Evolutionary conservation across 2,797 vertebrate genomes (phyloP), one percentile per base, ranked within the genome.

Genomic region (Oreonectes daqikongensis): DNA sequence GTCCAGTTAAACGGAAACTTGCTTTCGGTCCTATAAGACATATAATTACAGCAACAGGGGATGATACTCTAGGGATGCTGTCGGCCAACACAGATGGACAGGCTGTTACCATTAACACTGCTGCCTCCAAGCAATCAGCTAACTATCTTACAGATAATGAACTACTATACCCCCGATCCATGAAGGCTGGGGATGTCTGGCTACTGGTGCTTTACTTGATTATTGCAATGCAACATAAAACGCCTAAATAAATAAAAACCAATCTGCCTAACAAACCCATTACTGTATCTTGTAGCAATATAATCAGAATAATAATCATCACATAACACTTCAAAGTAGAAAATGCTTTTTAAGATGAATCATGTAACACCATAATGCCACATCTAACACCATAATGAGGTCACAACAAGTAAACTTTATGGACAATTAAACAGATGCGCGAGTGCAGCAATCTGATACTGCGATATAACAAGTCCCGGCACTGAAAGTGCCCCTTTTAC

Each of bases 61-160:
- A 61, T 3, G 32, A 38, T 20, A 61, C 59, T 61, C 59, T 11
- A 18, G 59, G 32, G 59, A 61, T 61, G 59, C 30, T 35, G 30
- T 38, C 30, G 32, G 30, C 59, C 55, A 26, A 55, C 65, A 76
- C 74, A 76, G 74, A 76, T 60, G 74, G 74, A 60, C 15, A 38
- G 46, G 65, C 74, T 61, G 42, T 69, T 60, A 24, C 74, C 74
- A 76, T 76, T 53, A 59, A 53, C 64, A 60, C 26, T 24, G 38
- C 1, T 28, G 64, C 57, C 73, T 75, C 48, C 22, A 40, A 67
- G 64, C 64, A 75, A 67, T 75, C 67, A 75, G 46, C 52, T 76
- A 76, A 76, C 74, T 69, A 76, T 28, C 64, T 50, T 38, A 76
- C 53, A 59, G 53, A 76, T 76, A 69, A 76, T 76, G 42, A 76